Evolutionary conservation across 2,797 vertebrate genomes (phyloP).

Genomic region (Brachyalestes nurse): DNA sequence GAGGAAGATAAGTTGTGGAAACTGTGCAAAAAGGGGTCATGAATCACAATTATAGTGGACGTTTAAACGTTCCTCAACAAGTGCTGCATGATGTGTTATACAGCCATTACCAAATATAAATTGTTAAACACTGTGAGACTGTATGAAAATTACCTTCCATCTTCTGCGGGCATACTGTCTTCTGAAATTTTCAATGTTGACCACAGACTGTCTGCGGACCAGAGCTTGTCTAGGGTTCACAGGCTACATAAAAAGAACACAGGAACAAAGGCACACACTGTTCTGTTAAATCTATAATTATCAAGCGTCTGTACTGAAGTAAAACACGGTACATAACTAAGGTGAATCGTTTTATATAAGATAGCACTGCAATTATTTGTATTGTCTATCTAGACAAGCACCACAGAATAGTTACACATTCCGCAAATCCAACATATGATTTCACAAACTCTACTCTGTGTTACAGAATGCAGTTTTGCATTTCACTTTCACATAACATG

Average conservation of each 20-base stretch:
- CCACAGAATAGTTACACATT: not conserved
- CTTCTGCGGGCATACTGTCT: constrained; percentile 88
- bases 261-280: not conserved
- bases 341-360: not conserved
- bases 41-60: not conserved
- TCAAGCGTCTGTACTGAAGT: too few species aligned
- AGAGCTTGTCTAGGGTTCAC: constrained; percentile 86
- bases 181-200: constrained; percentile 96
- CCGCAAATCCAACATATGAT: not conserved
- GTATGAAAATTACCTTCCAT: constrained; percentile 86
- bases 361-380: not conserved
- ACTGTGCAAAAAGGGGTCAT: not conserved
- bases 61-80: not conserved
- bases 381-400: not conserved
- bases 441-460: not conserved
- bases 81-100: not conserved
- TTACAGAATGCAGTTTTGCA: not conserved
- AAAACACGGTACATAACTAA: not conserved
- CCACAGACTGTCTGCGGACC: constrained; percentile 88
- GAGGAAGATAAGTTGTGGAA: too few species aligned
- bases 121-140: not conserved
- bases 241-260: constrained; percentile 81
- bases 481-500: not conserved
- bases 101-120: not conserved
- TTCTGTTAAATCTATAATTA: not conserved